Evolutionary conservation across 2,113 vertebrate genomes (phyloP).

Genomic region (Leptosomus discolor): DNA sequence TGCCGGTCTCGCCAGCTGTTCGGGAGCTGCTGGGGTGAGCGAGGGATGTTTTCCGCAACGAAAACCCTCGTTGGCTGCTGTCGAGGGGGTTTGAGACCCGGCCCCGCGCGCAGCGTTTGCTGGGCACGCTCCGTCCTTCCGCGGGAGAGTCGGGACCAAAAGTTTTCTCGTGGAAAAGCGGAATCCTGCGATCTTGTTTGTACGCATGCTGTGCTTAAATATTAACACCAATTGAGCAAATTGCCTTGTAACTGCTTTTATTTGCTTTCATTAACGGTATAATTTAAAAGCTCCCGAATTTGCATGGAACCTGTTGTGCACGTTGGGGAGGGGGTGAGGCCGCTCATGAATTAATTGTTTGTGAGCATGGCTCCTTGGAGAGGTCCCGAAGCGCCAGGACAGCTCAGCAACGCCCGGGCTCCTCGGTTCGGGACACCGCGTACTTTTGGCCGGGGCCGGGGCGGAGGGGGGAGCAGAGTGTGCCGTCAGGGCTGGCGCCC

Average conservation of each 20-base stretch:
- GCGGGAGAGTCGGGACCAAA: neutral
- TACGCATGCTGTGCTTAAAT: constrained; percentile 84
- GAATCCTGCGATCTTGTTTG: constrained; percentile 69
- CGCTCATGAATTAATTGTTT: constrained; percentile 60
- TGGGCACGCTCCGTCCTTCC: neutral
- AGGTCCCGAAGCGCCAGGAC: neutral
- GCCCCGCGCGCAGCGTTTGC: fast-evolving
- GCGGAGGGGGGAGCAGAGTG: neutral
- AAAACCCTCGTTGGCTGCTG: constrained; percentile 11
- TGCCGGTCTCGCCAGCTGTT: fast-evolving
- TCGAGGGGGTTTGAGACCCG: neutral
- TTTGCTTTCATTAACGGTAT: constrained; percentile 85
- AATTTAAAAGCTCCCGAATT: constrained; percentile 84
- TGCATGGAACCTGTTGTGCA: constrained; percentile 81
- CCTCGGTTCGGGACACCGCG: neutral
- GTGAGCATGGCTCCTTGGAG: constrained; percentile 38
- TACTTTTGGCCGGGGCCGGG: constrained; percentile 48
- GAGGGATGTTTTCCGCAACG: constrained; percentile 25
- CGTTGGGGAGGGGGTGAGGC: neutral
- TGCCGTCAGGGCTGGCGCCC: constrained; percentile 7
- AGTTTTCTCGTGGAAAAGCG: constrained; percentile 45
- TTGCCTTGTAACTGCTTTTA: constrained; percentile 87
- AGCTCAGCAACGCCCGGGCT: neutral
- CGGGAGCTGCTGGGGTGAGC: neutral
- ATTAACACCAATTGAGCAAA: constrained; percentile 87